Base-by-base conservation (phyloP, 2,797 vertebrate species). In the Karalla daura region DNA sequence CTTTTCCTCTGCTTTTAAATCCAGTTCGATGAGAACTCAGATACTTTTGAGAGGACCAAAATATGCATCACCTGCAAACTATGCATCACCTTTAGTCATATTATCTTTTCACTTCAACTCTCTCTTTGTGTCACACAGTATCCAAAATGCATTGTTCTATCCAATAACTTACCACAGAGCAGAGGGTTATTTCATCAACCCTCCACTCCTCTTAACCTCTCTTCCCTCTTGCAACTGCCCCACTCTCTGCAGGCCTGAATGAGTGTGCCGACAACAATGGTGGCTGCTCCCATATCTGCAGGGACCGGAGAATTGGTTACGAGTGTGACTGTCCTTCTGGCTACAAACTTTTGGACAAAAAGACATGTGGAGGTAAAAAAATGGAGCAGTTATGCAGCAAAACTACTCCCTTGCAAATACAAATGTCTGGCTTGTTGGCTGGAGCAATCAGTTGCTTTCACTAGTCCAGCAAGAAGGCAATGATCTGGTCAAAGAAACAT, bases 231-330 rank as follows among this genome's bases (percentile, higher is more conserved):
- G 27, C 69, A 46, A 27, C 33, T 47, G 25, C 44, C 41, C 53
- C 24, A 13, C 30, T 33, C 47, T 64, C 35, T 62, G n/a, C 88
- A 99, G 98, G 94, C 56, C 73, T 96, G 63, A 96, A 99, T 2
- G 98, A 99, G 72, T 99, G 98, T 64, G 84, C 93, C 0, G 89
- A 90, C 76, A 97, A 96, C 92, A 99, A 99, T 21, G 98, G 97
- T 0, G 98, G 97, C 78, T 99, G 98, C 86, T 99, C 97, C 28
- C 97, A 99, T 91, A 94, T 97, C 90, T 99, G 98, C 93, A 95
- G 88, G 33, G 96, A 99, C 91, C 92, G 91, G 74, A 95, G 89
- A 83, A 95, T 98, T 0, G 96, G 98, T 74, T 96, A 95, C 8
- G 95, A 96, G 85, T 99, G 98, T 17, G 94, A 97, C 52, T 99